A percentile compares a stretch with the other conserved stretches of the same genome.
These are phyloP conservation scores for Geotrupes spiniger DNA, from an alignment of 2,888 invertebrate genomes.

Conservation along the genomic window DNA sequence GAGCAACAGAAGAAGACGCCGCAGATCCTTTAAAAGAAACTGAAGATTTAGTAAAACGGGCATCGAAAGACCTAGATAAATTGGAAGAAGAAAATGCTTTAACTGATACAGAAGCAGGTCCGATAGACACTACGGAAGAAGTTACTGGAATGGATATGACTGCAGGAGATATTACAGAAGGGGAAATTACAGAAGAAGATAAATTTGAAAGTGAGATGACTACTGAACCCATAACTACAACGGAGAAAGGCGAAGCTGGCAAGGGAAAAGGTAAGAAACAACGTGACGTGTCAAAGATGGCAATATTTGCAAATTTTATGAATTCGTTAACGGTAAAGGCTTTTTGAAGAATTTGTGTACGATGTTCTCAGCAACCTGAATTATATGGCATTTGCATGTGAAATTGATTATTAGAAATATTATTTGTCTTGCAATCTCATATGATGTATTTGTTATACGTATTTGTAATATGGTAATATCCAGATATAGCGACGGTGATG, in stretches of 20 bases:
- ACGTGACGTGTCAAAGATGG: too few species aligned
- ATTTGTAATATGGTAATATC: too few species aligned
- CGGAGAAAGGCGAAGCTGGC: conserved; percentile 4
- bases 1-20: conserved; percentile 10
- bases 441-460: too few species aligned
- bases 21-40: conserved; percentile 40
- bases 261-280: not conserved
- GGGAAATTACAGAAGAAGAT: conserved; percentile 3
- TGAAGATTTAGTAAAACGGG: conserved; percentile 41
- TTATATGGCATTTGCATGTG: too few species aligned
- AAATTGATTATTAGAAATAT: too few species aligned
- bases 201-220: conserved; percentile 14
- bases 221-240: conserved; percentile 3
- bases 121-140: not conserved
- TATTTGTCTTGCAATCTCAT: too few species aligned
- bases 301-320: too few species aligned
- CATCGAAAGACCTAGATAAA: conserved; percentile 37
- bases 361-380: too few species aligned
- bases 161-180: conserved; percentile 11
- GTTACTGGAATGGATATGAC: not conserved
- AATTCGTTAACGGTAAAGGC: too few species aligned
- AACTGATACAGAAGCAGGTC: conserved; percentile 2
- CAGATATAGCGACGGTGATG: too few species aligned
- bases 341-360: too few species aligned
- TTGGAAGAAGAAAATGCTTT: conserved; percentile 37